Evolutionary conservation across 2,888 invertebrate genomes (phyloP).

Genomic region (Margaritifera margaritifera): DNA sequence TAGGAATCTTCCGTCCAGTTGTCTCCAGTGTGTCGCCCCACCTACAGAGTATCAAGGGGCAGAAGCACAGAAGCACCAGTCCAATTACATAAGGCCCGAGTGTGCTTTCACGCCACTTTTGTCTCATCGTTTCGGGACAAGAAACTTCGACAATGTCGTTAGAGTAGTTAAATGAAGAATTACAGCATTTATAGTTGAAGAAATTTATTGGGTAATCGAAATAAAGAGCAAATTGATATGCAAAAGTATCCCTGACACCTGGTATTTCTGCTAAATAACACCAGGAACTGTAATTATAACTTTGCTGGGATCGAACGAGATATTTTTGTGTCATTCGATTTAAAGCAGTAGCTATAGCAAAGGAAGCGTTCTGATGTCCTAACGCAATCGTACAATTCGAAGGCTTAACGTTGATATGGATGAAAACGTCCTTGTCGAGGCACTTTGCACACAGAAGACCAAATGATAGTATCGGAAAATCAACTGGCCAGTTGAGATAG

Average conservation of each 20-base stretch:
- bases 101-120: neutral
- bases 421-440: neutral
- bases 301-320: slow-evolving; percentile 1
- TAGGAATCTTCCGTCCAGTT: neutral
- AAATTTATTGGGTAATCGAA: slow-evolving; percentile 21
- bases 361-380: slow-evolving; percentile 9
- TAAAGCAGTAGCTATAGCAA: slow-evolving; percentile 13
- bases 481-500: slow-evolving; percentile 26
- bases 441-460: slow-evolving; percentile 22
- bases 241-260: slow-evolving; percentile 12
- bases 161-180: too few species aligned
- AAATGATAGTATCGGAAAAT: slow-evolving; percentile 25
- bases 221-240: slow-evolving; percentile 22
- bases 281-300: slow-evolving; percentile 10
- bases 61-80: slow-evolving; percentile 21
- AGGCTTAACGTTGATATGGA: slow-evolving; percentile 9
- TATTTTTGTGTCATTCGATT: slow-evolving; percentile 17
- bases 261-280: slow-evolving; percentile 23
- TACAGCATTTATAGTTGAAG: slow-evolving; percentile 24
- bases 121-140: too few species aligned
- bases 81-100: slow-evolving; percentile 21
- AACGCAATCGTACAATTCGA: slow-evolving; percentile 14
- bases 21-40: neutral
- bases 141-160: too few species aligned
- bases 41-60: slow-evolving; percentile 16